These are phyloP conservation scores for Ptiloglossa arizonensis DNA, from an alignment of 1,140 invertebrate species.

Conservation along the genomic window DNA sequence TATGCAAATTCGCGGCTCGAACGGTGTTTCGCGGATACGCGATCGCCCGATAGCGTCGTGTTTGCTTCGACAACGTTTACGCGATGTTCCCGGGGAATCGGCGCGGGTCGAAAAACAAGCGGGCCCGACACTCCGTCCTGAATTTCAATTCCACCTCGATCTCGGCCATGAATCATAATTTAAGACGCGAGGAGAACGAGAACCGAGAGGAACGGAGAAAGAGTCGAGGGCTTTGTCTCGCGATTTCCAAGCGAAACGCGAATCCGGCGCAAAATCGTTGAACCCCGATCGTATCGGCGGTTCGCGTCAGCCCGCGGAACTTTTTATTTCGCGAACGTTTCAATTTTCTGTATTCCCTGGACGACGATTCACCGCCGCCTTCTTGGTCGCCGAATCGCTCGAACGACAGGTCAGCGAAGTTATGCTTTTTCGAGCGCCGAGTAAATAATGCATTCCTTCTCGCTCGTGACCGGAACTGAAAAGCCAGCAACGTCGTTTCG, in stretches of 20 bases:
- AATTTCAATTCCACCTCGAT: neutral
- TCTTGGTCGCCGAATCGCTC: neutral
- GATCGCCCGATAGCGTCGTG: neutral
- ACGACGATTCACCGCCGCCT: conserved; percentile 17
- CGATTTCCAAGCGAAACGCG: neutral
- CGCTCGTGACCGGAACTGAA: neutral
- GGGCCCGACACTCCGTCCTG: neutral
- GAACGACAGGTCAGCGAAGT: conserved; percentile 8
- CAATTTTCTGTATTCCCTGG: conserved; percentile 46
- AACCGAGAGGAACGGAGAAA: too few species aligned
- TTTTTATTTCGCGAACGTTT: conserved; percentile 40
- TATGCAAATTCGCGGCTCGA: conserved; percentile 15
- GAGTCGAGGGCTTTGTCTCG: conserved; percentile 29
- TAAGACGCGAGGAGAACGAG: too few species aligned
- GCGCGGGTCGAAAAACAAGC: conserved; percentile 25
- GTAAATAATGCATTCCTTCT: conserved; percentile 23
- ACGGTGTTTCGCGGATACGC: neutral
- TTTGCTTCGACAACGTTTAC: neutral
- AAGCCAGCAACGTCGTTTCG: too few species aligned
- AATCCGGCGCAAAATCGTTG: conserved; percentile 17
- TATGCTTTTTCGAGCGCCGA: conserved; percentile 14
- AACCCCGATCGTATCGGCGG: conserved; percentile 35
- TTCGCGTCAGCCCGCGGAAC: conserved; percentile 4
- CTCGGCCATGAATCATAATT: conserved; percentile 36
- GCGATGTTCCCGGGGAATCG: neutral